Base-by-base conservation (phyloP, 2,888 invertebrate genomes). In the Endotricha flammealis region DNA sequence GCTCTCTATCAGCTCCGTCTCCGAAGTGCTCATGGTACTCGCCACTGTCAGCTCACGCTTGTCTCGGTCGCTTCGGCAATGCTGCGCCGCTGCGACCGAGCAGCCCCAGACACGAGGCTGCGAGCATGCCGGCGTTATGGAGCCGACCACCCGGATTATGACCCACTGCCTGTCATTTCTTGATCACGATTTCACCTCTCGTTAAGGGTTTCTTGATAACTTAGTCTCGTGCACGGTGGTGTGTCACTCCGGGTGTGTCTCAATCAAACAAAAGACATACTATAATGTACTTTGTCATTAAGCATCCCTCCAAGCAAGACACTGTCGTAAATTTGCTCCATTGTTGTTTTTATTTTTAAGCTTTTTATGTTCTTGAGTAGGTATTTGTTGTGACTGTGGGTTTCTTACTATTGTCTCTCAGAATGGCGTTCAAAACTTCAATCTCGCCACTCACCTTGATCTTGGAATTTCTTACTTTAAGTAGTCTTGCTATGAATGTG, bases 1-100 rank as follows among this genome's bases (percentile, higher is more conserved):
- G 89, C 94, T 97, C 90, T 96, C 96, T 90, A 98, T 98, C 92
- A 96, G 96, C 91, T 96, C 97, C 88, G 95, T 98, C 88, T 97
- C 97, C 88, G 98, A 98, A 93, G 97, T 97, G 88, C 94, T 96
- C 92, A 97, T 97, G 97, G 97, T 97, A 94, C 82, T 79, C 77
- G 78, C 64, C 87, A 94, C 94, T 85, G 95, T 68, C 85, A 81
- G 81, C 77, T 64, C 62, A 64, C 67, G 66, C 65, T 64, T 67
- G 64, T 55, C 59, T 57, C 60, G 60, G 60, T 53, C 56, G 52
- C 55, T 47, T 42, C 45, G 51, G 52, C 46, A 49, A 53, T 52
- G 44, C 53, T 53, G 58, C 66, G 64, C 62, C 59, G 64, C 57
- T 55, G 57, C 73, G 69, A 76, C 64, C 69, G 70, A 73, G 80